Evolutionary conservation across 2,888 invertebrate species (phyloP).

Genomic region (Epinotia bilunana): DNA sequence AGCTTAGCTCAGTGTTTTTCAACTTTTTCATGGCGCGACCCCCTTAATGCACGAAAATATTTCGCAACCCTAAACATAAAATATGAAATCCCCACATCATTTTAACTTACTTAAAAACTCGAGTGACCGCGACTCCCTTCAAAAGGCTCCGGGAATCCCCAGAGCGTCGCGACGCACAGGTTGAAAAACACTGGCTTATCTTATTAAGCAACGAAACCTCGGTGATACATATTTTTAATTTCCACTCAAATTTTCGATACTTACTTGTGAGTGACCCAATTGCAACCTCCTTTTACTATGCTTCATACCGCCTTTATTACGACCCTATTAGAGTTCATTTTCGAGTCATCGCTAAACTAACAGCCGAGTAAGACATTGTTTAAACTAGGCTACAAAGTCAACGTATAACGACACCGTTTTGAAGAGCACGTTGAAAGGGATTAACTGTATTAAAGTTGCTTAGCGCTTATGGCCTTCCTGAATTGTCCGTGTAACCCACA

Average conservation of each 20-base stretch:
- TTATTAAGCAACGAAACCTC: too few relatives aligned
- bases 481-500: constrained; percentile 1
- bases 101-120: too few relatives aligned
- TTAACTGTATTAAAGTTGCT: background rate
- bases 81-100: too few relatives aligned
- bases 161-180: too few relatives aligned
- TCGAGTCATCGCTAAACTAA: background rate
- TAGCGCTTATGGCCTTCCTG: background rate
- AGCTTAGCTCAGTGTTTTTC: too few relatives aligned
- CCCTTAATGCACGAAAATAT: too few relatives aligned
- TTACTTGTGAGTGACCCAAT: background rate
- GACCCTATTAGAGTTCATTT: background rate
- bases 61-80: too few relatives aligned
- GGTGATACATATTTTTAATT: background rate
- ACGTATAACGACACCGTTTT: constrained; percentile 56
- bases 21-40: too few relatives aligned
- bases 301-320: background rate
- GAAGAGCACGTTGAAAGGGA: constrained; percentile 37
- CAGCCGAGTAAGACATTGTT: constrained; percentile 20
- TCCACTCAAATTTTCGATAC: background rate
- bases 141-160: too few relatives aligned
- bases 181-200: too few relatives aligned
- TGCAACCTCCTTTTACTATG: background rate
- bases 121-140: too few relatives aligned
- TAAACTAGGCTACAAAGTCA: constrained; percentile 31